Base-by-base conservation (phyloP, 2,113 vertebrate species). In the Bombycilla garrulus region DNA sequence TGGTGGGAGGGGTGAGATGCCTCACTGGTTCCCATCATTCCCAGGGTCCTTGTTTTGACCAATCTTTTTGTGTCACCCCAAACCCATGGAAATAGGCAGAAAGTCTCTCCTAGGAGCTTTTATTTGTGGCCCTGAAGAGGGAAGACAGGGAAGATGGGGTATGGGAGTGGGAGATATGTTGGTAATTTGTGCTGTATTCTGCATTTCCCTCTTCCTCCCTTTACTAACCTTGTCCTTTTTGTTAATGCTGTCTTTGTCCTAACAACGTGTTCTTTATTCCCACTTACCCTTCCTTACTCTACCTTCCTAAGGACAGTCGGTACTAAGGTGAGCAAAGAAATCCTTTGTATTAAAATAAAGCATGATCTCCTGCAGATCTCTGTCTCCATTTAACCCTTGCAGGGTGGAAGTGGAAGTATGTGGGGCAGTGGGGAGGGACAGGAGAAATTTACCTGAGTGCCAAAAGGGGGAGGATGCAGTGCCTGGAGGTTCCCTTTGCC, bases 231-330 rank as follows among this genome's bases (percentile, higher is more conserved):
- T 19, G 26, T 95, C 77, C 35, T 91, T 93, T 90, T 62, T 91
- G 62, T 73, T 76, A 82, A 92, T 82, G 48, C 47, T 90, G 86
- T 82, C 91, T 97, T 96, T 95, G 93, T 98, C 96, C 97, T 98
- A 98, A 98, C 96, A 98, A 98, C 90, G 81, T 98, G 94, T 97
- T 98, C 97, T 98, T 98, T 98, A 96, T 98, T 95, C 97, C 97
- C 81, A 77, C 97, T 95, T 98, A 96, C 98, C 96, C 97, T 94
- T 97, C 96, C 97, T 95, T 88, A 97, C 96, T 97, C 96, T 98
- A 98, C 98, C 97, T 98, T 98, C 98, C 98, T 98, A 98, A 97
- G 99, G 99, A 99, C 98, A 99, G 99, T 98, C 99, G 95, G 97
- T 99, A 97, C 98, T 99, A 97, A 99, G 99, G 99, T 99, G 98